A percentile compares a stretch with the other conserved stretches of the same genome.
Evolutionary conservation across 2,888 invertebrate species (phyloP).

Genomic region (Thumatha senex): DNA sequence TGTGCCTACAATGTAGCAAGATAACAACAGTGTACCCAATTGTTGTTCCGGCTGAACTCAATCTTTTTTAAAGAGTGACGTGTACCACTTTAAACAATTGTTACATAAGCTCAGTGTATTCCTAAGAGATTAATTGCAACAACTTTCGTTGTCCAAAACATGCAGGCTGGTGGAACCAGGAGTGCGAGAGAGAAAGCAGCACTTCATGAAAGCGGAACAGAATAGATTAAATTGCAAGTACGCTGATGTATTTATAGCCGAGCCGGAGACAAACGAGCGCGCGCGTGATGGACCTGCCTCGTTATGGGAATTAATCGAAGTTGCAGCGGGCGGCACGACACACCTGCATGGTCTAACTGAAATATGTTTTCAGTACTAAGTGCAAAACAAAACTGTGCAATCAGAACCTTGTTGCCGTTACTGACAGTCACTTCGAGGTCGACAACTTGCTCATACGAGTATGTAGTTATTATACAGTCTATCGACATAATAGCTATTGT

Average conservation of each 20-base stretch:
- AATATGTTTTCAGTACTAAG: conserved; percentile 55
- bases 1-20: conserved; percentile 21
- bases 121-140: conserved; percentile 63
- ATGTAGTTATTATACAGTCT: not conserved
- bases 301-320: conserved; percentile 83
- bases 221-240: conserved; percentile 82
- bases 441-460: conserved; percentile 17
- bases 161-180: conserved; percentile 40
- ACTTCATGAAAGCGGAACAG: conserved; percentile 66
- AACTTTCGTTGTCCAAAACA: conserved; percentile 66
- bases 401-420: conserved; percentile 31
- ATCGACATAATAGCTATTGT: conserved; percentile 22
- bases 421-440: conserved; percentile 14
- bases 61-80: conserved; percentile 43
- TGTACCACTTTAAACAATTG: conserved; percentile 57
- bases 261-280: conserved; percentile 80
- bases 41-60: conserved; percentile 12
- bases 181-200: conserved; percentile 55
- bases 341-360: conserved; percentile 75
- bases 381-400: conserved; percentile 39
- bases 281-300: conserved; percentile 81
- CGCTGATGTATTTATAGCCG: conserved; percentile 83
- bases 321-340: conserved; percentile 60
- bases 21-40: conserved; percentile 13
- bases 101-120: conserved; percentile 47